Evolutionary conservation across 1,140 invertebrate genomes (phyloP), one percentile per base, ranked within the genome.

Genomic region (Spodoptera litura): DNA sequence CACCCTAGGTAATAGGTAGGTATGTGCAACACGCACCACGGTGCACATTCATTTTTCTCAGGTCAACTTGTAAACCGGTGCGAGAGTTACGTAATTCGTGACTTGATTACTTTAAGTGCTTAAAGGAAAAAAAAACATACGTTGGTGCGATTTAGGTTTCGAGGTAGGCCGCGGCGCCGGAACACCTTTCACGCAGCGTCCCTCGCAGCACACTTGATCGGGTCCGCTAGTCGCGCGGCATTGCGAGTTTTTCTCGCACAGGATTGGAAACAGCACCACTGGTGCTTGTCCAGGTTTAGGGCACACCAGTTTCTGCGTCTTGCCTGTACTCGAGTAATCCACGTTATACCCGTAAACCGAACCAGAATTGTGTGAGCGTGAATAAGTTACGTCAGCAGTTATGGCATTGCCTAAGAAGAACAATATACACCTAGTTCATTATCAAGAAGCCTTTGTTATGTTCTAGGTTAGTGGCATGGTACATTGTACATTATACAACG

Each of bases 131-230:
- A 79, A 80, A 74, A 59, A 80, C 95, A 91, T 91, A 96, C 96
- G 96, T 91, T 95, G 92, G 86, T 96, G 96, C 31, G 90, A 80
- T 64, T 94, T 89, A 78, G 95, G 95, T 51, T 91, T 84, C 52
- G 95, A 82, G 1, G 95, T 95, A 61, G 95, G 94, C 49, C 95
- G 85, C 0, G 96, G 96, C 76, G 95, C 95, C 9, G 95, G 89
- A 35, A 95, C 89, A 6, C 96, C 96, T 66, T 95, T 93, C n/a
- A 96, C 93, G 83, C 96, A 96, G 82, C 95, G 95, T 76, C 93
- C 94, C 58, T 95, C 94, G 82, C 95, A 96, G 87, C 95, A 96
- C 61, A 96, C 89, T 73, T 94, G 93, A 73, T 95, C 95, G 12
- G 95, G 88, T 3, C 95, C 92, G 74, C 94, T 93, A 87, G 92